phyloP scores from a whole-genome alignment of 2,797 vertebrate genomes.

The Astyanax mexicanus region DNA sequence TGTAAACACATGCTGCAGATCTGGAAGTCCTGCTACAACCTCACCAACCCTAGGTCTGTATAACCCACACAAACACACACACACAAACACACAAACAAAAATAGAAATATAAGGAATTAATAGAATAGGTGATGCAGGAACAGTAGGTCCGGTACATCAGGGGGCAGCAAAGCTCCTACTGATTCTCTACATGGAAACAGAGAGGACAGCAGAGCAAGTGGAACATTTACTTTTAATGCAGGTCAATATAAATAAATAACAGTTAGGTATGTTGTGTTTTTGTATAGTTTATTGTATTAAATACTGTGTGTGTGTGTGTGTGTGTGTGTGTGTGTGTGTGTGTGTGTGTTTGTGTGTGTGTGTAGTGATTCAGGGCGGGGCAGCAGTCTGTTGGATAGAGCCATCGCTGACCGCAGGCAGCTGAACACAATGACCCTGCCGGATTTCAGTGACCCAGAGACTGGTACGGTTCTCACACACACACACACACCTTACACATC shows the following conservation, averaged over 20 bases:
- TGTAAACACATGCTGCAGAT: constrained; percentile 99
- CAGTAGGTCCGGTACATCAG: no score
- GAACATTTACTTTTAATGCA: no score
- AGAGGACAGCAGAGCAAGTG: no score
- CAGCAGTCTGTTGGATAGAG: constrained; percentile 94
- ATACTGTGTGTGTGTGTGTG: no score
- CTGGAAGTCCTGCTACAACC: constrained; percentile 99
- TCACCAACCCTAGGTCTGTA: constrained; percentile 97
- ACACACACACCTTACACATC: constrained; percentile 24
- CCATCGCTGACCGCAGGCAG: constrained; percentile 93
- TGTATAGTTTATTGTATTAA: no score
- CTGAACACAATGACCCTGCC: constrained; percentile 95
- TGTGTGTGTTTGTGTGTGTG: constrained; percentile 50
- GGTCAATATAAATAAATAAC: no score
- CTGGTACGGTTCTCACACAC: constrained; percentile 79
- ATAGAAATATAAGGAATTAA: no score
- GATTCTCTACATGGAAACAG: no score
- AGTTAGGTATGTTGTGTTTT: no score
- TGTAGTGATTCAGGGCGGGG: constrained; percentile 96
- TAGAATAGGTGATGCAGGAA: no score
- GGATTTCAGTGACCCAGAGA: constrained; percentile 97
- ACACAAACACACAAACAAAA: constrained; percentile 32
- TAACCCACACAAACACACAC: constrained; percentile 22
- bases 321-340: constrained; percentile 32
- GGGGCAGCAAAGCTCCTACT: no score